Conservation (phyloP, 1,140 invertebrate species). For the Holotrichia oblita region DNA sequence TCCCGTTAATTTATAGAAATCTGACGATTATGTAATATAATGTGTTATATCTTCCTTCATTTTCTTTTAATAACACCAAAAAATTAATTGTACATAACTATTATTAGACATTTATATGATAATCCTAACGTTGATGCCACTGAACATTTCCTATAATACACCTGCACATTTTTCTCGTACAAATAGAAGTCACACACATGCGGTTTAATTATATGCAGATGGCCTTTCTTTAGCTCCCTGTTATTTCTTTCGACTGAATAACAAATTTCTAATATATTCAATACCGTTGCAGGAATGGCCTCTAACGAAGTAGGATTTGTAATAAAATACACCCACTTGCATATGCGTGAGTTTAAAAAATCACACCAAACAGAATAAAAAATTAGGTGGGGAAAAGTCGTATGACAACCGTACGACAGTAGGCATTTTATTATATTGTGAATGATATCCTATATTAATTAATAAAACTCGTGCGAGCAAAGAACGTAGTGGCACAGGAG, state of each 20-base stretch:
- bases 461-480: slow-evolving; percentile 2
- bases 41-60: too few relatives aligned
- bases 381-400: slow-evolving; percentile 4
- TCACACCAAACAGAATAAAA: neutral
- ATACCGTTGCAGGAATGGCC: neutral
- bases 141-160: neutral
- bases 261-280: slow-evolving; percentile 29
- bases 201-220: slow-evolving; percentile 6
- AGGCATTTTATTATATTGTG: slow-evolving; percentile 14
- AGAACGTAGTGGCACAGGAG: neutral
- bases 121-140: neutral
- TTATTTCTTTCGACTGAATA: slow-evolving; percentile 10
- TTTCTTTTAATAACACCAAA: neutral
- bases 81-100: neutral
- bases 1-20: too few relatives aligned
- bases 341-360: slow-evolving; percentile 3
- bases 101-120: neutral
- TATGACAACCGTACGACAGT: slow-evolving; percentile 7
- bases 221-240: slow-evolving; percentile 17
- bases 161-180: slow-evolving; percentile 7
- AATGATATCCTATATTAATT: slow-evolving; percentile 28
- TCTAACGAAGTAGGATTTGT: slow-evolving; percentile 33
- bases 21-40: too few relatives aligned
- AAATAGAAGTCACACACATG: neutral
- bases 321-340: slow-evolving; percentile 34